Evolutionary conservation across 2,797 vertebrate genomes (phyloP).

Genomic region (Gila robusta): DNA sequence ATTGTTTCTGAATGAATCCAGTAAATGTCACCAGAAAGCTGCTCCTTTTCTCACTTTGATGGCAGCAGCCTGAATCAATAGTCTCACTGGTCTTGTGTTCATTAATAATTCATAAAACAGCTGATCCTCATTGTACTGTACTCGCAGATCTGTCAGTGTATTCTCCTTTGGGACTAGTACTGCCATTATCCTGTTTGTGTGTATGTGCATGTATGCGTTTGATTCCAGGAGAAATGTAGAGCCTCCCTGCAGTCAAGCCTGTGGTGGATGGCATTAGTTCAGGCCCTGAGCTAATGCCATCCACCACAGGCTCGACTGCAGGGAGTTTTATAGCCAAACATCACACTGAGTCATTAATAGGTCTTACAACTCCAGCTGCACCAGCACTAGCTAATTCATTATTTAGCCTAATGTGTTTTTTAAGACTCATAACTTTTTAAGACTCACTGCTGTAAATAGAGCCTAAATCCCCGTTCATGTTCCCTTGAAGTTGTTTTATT

Average conservation of each 20-base stretch:
- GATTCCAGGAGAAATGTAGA: not conserved
- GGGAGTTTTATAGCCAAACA: conserved; percentile 33
- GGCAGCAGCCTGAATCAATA: conserved; percentile 22
- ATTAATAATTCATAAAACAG: conserved; percentile 54
- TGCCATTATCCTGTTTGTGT: not conserved
- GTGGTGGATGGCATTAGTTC: not conserved
- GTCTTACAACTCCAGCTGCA: conserved; percentile 34
- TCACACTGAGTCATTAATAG: conserved; percentile 50
- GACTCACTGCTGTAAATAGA: conserved; percentile 27
- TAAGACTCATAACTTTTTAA: conserved; percentile 38
- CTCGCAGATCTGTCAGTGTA: conserved; percentile 20
- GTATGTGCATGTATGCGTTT: conserved; percentile 21
- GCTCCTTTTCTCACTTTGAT: conserved; percentile 14
- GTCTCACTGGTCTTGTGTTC: conserved; percentile 21
- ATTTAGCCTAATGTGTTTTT: conserved; percentile 47
- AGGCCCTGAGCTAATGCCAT: not conserved
- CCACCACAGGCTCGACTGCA: conserved; percentile 17
- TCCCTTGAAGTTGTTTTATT: conserved; percentile 33
- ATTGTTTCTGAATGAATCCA: conserved; percentile 29
- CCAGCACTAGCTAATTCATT: conserved; percentile 23
- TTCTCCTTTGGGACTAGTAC: conserved; percentile 28
- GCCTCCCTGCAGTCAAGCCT: not conserved
- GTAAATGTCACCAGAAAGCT: not conserved
- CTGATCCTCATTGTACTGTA: conserved; percentile 39
- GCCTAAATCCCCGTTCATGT: conserved; percentile 2